Evolutionary conservation across 2,888 invertebrate genomes (phyloP), one percentile per base, ranked within the genome.

Genomic region (Corythucha ciliata): DNA sequence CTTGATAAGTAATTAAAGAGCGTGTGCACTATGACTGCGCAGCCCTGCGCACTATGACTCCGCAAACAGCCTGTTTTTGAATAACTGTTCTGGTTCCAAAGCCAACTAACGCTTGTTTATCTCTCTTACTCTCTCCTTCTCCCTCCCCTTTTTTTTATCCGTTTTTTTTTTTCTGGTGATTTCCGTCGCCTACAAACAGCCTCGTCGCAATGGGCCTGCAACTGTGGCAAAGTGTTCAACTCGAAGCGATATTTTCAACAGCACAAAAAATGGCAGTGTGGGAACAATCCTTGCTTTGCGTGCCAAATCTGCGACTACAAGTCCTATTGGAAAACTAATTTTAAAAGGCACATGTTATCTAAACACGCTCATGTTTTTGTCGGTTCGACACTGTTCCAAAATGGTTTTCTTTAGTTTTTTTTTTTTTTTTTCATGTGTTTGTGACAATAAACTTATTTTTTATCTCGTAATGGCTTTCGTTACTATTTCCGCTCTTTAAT

Each of bases 321-420:
- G 55, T 52, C 53, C 6, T 50, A 48, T 37, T 53, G 56, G 53
- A 53, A 53, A 18, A 50, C 42, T 21, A 50, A 50, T 29, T 25
- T 42, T 21, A 50, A 50, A 33, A 6, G 42, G 12, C 50, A 50
- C 42, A 34, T 34, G 48, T 18, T 48, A 1, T 48, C n/a, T n/a
- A n/a, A n/a, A n/a, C n/a, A n/a, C n/a, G n/a, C n/a, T n/a, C n/a
- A n/a, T n/a, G n/a, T n/a, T n/a, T n/a, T n/a, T n/a, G n/a, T n/a
- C n/a, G n/a, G n/a, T n/a, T n/a, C n/a, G n/a, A n/a, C n/a, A n/a
- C n/a, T n/a, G n/a, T n/a, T n/a, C n/a, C 29, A 10, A 12, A 29
- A 8, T 29, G 8, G 29, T n/a, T 29, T 29, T n/a, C 29, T 29
- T 8, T 29, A 29, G 8, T 29, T 29, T n/a, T 29, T 8, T n/a